A percentile compares a stretch with the other conserved stretches of the same genome.
These are phyloP conservation scores for Galeopsomyia nigrocyanea DNA, from an alignment of 2,888 invertebrate genomes.

Conservation along the genomic window DNA sequence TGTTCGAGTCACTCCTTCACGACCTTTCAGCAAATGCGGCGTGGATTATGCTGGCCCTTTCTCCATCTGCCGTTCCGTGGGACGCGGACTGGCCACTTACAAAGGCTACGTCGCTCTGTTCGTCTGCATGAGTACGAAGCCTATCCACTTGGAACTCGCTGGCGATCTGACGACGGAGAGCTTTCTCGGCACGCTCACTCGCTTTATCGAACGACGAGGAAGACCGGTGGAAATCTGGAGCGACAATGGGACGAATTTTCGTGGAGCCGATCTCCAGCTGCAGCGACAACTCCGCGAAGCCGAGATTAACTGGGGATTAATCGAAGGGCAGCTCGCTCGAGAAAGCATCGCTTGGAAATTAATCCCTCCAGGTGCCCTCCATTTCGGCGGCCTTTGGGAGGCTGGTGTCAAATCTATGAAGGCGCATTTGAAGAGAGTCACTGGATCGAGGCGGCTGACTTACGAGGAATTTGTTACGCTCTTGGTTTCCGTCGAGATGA, in stretches of 20 bases:
- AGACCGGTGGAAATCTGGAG: constrained; percentile 48
- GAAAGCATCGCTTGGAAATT: no score
- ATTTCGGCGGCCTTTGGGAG: no score
- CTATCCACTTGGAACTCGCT: constrained; percentile 51
- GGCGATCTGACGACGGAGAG: constrained; percentile 46
- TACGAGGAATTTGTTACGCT: no score
- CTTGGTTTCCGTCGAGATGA: no score
- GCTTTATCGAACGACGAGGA: constrained; percentile 52
- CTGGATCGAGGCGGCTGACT: no score
- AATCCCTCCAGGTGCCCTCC: no score
- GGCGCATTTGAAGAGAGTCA: no score
- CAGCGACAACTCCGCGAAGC: not conserved
- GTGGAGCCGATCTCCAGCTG: not conserved
- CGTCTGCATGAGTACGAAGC: constrained; percentile 55
- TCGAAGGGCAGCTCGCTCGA: no score
- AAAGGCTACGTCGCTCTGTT: constrained; percentile 50
- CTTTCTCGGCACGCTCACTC: constrained; percentile 48
- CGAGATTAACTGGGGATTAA: not conserved
- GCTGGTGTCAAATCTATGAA: no score
- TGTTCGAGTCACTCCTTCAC: constrained; percentile 4
- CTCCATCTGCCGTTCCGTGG: constrained; percentile 17
- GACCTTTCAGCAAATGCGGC: constrained; percentile 12
- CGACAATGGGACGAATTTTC: constrained; percentile 53
- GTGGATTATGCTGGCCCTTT: constrained; percentile 44
- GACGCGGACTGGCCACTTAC: constrained; percentile 26